Evolutionary conservation across 2,888 invertebrate species (phyloP), one percentile per base, ranked within the genome.

Genomic region (Mythimna impura): DNA sequence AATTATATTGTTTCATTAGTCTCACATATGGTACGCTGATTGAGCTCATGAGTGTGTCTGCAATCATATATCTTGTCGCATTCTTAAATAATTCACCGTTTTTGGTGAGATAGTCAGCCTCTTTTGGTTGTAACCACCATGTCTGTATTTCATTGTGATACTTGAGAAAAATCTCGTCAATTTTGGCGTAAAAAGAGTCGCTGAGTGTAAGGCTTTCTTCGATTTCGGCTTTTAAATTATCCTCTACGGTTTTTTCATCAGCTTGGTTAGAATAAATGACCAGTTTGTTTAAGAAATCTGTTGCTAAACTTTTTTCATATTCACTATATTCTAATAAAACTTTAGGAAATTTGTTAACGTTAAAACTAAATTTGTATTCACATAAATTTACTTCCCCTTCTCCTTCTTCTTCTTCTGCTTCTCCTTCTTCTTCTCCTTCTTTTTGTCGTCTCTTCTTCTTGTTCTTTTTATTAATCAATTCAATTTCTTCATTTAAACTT

Each of bases 61-160:
- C 8, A 22, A 65, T 52, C 8, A 65, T 64, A n/a, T 17, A 17
- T 7, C 17, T 34, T 9, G 34, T 17, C 3, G 64, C 34, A 2
- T 64, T 30, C 14, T 64, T 8, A 34, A 64, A 34, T 34, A 64
- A n/a, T 5, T 64, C 8, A 34, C 64, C 34, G 14, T 52, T 8
- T 50, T 50, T 30, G 8, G 52, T 52, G n/a, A 65, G 64, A 52
- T 65, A 65, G 17, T 9, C 0, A 14, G 6, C 64, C 2, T n/a
- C 17, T 6, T n/a, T 10, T 34, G 50, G 5, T 6, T 9, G 8
- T 50, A 52, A 52, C 64, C 64, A 64, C 64, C 64, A 64, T 22
- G 12, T 22, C 34, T 64, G 64, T 64, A 64, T 52, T 34, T n/a
- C 34, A 5, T 64, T 25, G 52, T 64, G 64, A 17, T 34, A 64